Percentiles rank a stretch among this genome's conserved stretches.
Conservation (phyloP, 2,113 vertebrate genomes). For the Naja naja region DNA sequence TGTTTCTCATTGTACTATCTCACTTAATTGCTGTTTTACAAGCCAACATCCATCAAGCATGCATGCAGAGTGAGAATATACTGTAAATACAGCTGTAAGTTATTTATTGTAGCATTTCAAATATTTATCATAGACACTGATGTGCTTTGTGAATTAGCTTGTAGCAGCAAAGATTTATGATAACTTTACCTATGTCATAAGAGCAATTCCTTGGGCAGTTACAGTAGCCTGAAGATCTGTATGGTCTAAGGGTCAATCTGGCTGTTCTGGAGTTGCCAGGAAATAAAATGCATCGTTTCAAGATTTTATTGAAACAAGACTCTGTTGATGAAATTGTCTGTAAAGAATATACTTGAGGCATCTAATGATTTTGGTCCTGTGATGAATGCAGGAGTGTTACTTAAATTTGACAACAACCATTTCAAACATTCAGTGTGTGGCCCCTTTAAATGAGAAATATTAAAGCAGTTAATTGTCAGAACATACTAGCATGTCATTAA, state of each 20-base stretch:
- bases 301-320: not conserved
- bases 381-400: not conserved
- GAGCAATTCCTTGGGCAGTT: not conserved
- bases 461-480: not conserved
- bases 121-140: slow-evolving; percentile 40
- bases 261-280: not conserved
- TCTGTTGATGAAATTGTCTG: not conserved
- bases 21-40: slow-evolving; percentile 6
- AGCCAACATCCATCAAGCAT: slow-evolving; percentile 20
- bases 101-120: slow-evolving; percentile 51
- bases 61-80: slow-evolving; percentile 24
- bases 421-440: not conserved
- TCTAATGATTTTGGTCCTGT: not conserved
- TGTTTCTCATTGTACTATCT: not conserved
- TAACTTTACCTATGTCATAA: slow-evolving; percentile 23
- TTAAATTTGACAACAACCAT: not conserved
- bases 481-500: not conserved
- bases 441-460: not conserved
- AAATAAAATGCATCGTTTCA: not conserved
- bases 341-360: not conserved
- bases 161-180: slow-evolving; percentile 20
- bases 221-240: not conserved
- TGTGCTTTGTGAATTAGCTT: slow-evolving; percentile 40
- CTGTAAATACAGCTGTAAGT: slow-evolving; percentile 48
- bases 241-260: not conserved